Conservation (phyloP, 2,797 vertebrate species). For the Parauchenoglanis ngamensis region DNA sequence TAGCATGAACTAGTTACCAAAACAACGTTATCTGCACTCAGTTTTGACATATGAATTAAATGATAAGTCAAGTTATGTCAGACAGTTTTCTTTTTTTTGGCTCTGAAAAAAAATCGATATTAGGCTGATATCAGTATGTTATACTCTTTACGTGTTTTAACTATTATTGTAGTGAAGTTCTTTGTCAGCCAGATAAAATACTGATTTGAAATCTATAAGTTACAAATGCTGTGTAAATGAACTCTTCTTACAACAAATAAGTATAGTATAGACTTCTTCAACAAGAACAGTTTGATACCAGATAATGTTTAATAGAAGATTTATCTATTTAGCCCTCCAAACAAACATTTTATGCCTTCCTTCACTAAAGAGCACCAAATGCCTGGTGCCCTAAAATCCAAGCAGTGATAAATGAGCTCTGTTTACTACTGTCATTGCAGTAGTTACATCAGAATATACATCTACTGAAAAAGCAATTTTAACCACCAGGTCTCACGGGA, state of each 20-base stretch:
- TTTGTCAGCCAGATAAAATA: not conserved
- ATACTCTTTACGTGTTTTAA: not conserved
- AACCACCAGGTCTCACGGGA: not conserved
- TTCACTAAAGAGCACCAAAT: not conserved
- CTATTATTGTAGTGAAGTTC: not conserved
- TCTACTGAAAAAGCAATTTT: not conserved
- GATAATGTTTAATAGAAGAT: not conserved
- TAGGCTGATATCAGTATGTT: not conserved
- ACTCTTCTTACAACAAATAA: not conserved
- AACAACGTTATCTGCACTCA: not conserved
- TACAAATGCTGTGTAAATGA: not conserved
- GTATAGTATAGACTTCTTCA: not conserved
- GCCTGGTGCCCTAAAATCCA: not conserved
- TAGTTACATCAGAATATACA: not conserved
- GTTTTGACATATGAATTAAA: not conserved
- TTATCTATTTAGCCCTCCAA: not conserved
- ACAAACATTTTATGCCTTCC: not conserved
- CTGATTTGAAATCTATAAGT: not conserved
- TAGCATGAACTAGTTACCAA: not conserved
- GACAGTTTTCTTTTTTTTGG: not conserved
- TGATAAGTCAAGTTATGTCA: not conserved
- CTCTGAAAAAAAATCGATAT: not conserved
- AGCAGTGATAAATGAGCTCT: slow-evolving; percentile 3
- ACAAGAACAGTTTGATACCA: not conserved
- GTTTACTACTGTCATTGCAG: not conserved